Evolutionary conservation across 2,888 invertebrate species (phyloP).

Genomic region (Leptinotarsa haldemani): DNA sequence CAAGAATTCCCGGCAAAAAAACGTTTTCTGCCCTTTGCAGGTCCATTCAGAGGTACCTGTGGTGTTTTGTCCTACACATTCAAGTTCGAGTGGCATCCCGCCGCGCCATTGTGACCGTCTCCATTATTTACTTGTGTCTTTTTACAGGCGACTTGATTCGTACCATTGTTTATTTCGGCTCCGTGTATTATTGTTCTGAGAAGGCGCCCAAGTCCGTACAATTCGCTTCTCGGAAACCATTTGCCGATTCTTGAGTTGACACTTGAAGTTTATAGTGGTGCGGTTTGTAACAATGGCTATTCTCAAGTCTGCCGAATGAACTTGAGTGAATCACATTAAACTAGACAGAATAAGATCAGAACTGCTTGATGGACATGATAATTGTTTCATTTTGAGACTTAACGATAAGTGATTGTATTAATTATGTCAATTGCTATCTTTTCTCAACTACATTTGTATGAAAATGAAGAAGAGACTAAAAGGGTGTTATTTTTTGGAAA

Average conservation of each 20-base stretch:
- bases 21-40: slow-evolving; percentile 28
- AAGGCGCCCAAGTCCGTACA: slow-evolving; percentile 7
- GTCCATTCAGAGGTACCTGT: slow-evolving; percentile 39
- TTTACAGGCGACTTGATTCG: slow-evolving; percentile 57
- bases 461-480: too few species aligned
- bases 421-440: too few species aligned
- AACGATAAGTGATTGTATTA: too few species aligned
- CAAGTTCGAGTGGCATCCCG: slow-evolving; percentile 58
- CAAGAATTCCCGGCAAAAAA: background rate
- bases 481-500: too few species aligned
- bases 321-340: background rate
- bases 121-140: slow-evolving; percentile 58
- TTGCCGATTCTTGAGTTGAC: slow-evolving; percentile 17
- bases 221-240: slow-evolving; percentile 14
- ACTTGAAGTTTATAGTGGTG: slow-evolving; percentile 16
- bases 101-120: slow-evolving; percentile 54
- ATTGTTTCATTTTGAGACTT: too few species aligned
- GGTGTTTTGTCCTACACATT: slow-evolving; percentile 35
- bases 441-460: too few species aligned
- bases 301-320: background rate
- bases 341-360: background rate
- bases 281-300: slow-evolving; percentile 17
- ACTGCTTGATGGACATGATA: too few species aligned
- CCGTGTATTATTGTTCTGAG: slow-evolving; percentile 14
- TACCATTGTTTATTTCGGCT: slow-evolving; percentile 49